Evolutionary conservation across 2,888 invertebrate genomes (phyloP), one percentile per base, ranked within the genome.

Genomic region (Balanococcus diminutus): DNA sequence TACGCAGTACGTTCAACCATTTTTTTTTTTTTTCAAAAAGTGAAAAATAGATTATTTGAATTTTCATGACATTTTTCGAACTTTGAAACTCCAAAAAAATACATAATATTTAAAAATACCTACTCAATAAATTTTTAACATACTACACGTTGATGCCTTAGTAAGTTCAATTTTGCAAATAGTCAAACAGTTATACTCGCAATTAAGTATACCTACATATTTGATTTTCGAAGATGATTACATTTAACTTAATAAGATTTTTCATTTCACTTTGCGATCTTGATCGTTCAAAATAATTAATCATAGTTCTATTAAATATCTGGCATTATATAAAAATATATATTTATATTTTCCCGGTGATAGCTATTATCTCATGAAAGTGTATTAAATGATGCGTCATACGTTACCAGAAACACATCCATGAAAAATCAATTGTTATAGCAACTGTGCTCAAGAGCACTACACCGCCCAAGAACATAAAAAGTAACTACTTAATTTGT

Each of bases 361-460:
- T 72, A 19, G n/a, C n/a, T n/a, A 75, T 75, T n/a, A 75, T 28
- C 32, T 75, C 32, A 75, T 75, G 36, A 32, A 75, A 75, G 28
- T 67, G 32, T n/a, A 67, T 67, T n/a, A 67, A 25, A 31, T 36
- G 28, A 22, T 75, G 28, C 75, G 75, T 75, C 75, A 75, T 75
- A 75, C 32, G 16, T 75, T 32, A 75, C 36, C 75, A 75, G 9
- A 75, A 75, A 32, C n/a, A 32, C n/a, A 32, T 28, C 75, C 75
- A 75, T 75, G 75, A 75, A 75, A 32, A 75, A 32, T 75, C 32
- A 75, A 75, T 75, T 75, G 32, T 75, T 75, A 32, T 32, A 75
- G n/a, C 36, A 19, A n/a, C 75, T 14, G 32, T 31, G 16, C 32
- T 75, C 36, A 36, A 75, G 32, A 8, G 14, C n/a, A 16, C 16